Conservation (phyloP, 2,113 vertebrate genomes). For the Emydura subglobosa region DNA sequence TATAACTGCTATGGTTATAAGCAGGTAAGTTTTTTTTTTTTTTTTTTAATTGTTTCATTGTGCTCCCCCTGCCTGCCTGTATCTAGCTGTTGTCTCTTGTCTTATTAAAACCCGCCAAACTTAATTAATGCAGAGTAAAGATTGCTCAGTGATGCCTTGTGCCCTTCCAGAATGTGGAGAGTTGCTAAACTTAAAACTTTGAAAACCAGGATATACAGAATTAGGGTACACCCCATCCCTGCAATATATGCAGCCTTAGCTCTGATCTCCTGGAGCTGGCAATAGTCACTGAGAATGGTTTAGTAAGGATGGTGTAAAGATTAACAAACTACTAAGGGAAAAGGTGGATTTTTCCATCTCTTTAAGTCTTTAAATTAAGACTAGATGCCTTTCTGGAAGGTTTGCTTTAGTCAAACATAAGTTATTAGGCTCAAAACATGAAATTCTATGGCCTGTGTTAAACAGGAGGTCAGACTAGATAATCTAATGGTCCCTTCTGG, state of each 20-base stretch:
- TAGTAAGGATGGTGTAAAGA: neutral
- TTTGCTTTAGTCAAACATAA: neutral
- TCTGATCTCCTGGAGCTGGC: neutral
- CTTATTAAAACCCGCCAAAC: neutral
- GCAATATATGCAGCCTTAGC: neutral
- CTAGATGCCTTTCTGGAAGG: neutral
- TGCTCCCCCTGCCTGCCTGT: neutral
- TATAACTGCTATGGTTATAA: constrained; percentile 98
- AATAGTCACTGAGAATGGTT: neutral
- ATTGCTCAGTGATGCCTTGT: neutral
- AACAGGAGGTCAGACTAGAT: neutral
- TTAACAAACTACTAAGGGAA: neutral
- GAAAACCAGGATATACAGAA: neutral
- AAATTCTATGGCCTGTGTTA: neutral
- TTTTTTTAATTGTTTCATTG: neutral
- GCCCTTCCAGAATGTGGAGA: neutral
- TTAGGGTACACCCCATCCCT: neutral
- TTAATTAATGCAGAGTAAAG: neutral
- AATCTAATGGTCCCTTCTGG: neutral
- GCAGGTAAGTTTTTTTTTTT: constrained; percentile 84
- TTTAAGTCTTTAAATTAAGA: neutral
- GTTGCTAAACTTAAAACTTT: neutral
- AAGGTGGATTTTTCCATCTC: neutral
- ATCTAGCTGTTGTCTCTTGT: neutral
- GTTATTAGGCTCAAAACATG: neutral